These are phyloP conservation scores for Glossophaga mutica DNA, from an alignment of 2,797 vertebrate species.

Conservation along the genomic window DNA sequence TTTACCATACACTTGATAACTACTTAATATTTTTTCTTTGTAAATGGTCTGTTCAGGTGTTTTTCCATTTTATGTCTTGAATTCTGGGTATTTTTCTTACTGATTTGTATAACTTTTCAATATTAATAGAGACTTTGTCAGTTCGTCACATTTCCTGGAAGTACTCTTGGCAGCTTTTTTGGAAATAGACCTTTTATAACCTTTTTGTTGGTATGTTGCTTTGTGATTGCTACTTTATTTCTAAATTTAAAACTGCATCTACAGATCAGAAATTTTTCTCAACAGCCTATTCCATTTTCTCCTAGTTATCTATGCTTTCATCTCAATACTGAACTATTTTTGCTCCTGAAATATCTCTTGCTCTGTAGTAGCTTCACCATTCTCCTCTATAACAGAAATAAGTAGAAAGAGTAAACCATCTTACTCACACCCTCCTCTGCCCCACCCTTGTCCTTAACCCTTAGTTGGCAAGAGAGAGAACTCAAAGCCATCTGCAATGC, in stretches of 20 bases:
- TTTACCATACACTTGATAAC: background rate
- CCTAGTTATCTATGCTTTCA: conserved; percentile 43
- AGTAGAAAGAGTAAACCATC: background rate
- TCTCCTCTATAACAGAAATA: background rate
- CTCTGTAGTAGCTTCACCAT: background rate
- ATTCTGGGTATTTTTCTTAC: conserved; percentile 55
- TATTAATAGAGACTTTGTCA: conserved; percentile 64
- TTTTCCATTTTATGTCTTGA: conserved; percentile 14
- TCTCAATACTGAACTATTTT: conserved; percentile 36
- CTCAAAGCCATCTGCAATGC: background rate
- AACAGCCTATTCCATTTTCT: conserved; percentile 24
- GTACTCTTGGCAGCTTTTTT: conserved; percentile 56
- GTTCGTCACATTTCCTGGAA: conserved; percentile 59
- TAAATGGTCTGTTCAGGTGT: background rate
- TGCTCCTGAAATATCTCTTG: background rate
- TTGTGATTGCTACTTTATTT: conserved; percentile 65
- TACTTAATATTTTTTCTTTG: background rate
- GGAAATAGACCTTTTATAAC: conserved; percentile 58
- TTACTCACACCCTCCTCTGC: background rate
- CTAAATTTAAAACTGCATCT: conserved; percentile 66
- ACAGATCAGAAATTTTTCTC: conserved; percentile 58
- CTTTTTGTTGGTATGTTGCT: conserved; percentile 68
- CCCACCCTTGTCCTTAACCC: fast-evolving
- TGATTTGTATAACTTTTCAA: conserved; percentile 56
- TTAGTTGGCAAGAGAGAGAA: background rate